Evolutionary conservation across 2,888 invertebrate species (phyloP).

Genomic region (Eupeodes luniger): DNA sequence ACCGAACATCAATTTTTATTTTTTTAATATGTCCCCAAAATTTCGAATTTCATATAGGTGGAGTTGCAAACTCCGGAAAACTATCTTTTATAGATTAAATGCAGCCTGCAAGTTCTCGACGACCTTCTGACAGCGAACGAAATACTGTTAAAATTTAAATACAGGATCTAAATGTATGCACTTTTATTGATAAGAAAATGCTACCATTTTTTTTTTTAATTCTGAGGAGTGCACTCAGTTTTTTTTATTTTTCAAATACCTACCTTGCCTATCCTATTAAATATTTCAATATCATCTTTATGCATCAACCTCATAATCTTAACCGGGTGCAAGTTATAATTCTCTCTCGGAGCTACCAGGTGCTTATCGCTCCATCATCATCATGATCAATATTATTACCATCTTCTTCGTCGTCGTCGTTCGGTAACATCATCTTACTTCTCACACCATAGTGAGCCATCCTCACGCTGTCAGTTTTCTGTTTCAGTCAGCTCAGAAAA

Average conservation of each 20-base stretch:
- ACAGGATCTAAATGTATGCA: no score
- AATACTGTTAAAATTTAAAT: no score
- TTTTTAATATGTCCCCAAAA: no score
- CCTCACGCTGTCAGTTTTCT: slow-evolving; percentile 66
- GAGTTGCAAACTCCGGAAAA: no score
- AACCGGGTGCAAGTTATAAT: slow-evolving; percentile 58
- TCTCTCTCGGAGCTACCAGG: slow-evolving; percentile 55
- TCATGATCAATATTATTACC: slow-evolving; percentile 61
- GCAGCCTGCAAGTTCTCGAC: no score
- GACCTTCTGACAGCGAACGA: no score
- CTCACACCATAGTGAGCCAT: slow-evolving; percentile 68
- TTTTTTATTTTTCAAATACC: neutral
- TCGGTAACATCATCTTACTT: slow-evolving; percentile 63
- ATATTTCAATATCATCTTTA: neutral
- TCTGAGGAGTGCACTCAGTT: no score
- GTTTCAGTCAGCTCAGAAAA: neutral
- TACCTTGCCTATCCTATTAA: neutral
- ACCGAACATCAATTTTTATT: no score
- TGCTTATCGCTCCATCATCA: slow-evolving; percentile 66
- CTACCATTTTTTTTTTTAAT: no score
- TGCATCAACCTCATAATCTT: slow-evolving; percentile 6
- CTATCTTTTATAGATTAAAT: no score
- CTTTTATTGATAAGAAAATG: no score
- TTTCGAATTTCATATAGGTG: no score
- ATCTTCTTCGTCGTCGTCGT: slow-evolving; percentile 23